Percentiles rank a stretch among this genome's conserved stretches.
phyloP scores from a whole-genome alignment of 2,797 vertebrate species.

The Xyrichtys novacula region DNA sequence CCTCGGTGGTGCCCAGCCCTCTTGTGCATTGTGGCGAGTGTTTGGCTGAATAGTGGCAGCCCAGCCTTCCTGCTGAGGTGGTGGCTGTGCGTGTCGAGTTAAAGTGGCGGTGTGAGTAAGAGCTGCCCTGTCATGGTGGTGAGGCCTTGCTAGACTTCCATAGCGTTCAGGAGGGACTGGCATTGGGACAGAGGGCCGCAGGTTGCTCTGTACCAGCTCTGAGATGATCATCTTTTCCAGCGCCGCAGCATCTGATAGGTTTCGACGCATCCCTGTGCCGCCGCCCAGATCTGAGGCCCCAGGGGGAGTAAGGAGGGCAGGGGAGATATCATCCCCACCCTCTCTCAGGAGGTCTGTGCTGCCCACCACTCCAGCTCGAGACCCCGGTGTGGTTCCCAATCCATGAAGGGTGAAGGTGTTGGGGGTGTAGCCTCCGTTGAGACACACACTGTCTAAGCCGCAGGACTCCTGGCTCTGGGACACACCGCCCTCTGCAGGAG shows the following conservation, averaged over 20 bases:
- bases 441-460: slow-evolving; percentile 92
- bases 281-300: slow-evolving; percentile 69
- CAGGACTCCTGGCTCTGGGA: slow-evolving; percentile 91
- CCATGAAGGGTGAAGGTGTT: slow-evolving; percentile 95
- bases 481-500: slow-evolving; percentile 86
- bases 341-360: slow-evolving; percentile 88
- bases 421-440: slow-evolving; percentile 95
- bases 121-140: slow-evolving; percentile 68
- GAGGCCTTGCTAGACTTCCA: slow-evolving; percentile 79
- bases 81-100: slow-evolving; percentile 70
- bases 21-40: slow-evolving; percentile 66
- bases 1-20: slow-evolving; percentile 72
- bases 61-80: slow-evolving; percentile 77
- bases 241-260: slow-evolving; percentile 90
- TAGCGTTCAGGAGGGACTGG: slow-evolving; percentile 82
- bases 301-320: slow-evolving; percentile 83
- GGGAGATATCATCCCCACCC: slow-evolving; percentile 82
- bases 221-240: slow-evolving; percentile 98
- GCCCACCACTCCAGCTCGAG: slow-evolving; percentile 81
- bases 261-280: slow-evolving; percentile 79
- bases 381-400: slow-evolving; percentile 83
- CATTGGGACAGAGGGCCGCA: slow-evolving; percentile 79
- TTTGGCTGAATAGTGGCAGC: slow-evolving; percentile 72
- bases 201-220: slow-evolving; percentile 94
- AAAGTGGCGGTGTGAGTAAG: slow-evolving; percentile 76